Conservation (phyloP, 2,113 vertebrate genomes). For the Cyprinus carpio region DNA sequence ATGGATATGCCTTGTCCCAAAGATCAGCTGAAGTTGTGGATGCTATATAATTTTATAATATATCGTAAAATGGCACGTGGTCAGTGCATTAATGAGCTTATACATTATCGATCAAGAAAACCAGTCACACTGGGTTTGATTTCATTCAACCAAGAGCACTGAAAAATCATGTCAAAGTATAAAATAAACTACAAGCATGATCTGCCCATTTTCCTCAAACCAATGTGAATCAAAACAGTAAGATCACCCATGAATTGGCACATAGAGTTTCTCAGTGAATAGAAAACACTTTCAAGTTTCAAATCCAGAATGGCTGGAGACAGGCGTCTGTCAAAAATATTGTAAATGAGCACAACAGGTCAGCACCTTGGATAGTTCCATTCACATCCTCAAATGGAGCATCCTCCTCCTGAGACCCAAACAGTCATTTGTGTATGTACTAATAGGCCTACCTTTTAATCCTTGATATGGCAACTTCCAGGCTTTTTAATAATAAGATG, state of each 20-base stretch:
- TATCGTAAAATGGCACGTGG: not conserved
- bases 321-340: not conserved
- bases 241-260: conserved; percentile 76
- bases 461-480: not conserved
- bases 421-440: not conserved
- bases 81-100: not conserved
- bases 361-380: conserved; percentile 82
- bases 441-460: not conserved
- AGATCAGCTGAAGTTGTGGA: not conserved
- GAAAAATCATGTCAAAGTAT: conserved; percentile 16
- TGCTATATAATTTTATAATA: not conserved
- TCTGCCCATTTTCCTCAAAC: conserved; percentile 33
- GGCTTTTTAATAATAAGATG: not conserved
- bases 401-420: conserved; percentile 40
- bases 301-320: not conserved
- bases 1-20: not conserved
- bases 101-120: not conserved
- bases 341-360: conserved; percentile 57
- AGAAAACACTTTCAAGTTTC: conserved; percentile 7
- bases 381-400: conserved; percentile 52
- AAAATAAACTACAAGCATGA: conserved; percentile 19
- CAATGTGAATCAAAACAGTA: conserved; percentile 64
- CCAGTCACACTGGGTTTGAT: conserved; percentile 29
- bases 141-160: not conserved
- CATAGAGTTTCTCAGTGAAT: not conserved